Evolutionary conservation across 2,888 invertebrate genomes (phyloP).

Genomic region (Machimus rusticus): DNA sequence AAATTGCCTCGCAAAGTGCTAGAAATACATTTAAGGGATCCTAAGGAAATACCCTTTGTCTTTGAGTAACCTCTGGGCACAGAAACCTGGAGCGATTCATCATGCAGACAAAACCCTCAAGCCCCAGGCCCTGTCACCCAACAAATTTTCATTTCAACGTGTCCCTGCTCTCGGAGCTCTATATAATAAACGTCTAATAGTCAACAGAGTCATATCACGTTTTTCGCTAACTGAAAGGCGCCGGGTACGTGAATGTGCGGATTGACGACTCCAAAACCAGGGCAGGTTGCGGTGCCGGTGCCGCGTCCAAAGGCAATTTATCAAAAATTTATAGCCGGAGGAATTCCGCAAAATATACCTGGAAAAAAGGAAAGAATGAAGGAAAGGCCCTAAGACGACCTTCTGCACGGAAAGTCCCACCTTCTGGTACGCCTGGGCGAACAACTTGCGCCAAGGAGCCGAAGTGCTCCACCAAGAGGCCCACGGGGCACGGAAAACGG

Average conservation of each 20-base stretch:
- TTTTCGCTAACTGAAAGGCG: neutral
- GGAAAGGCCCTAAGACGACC: neutral
- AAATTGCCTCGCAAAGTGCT: neutral
- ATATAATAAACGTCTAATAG: slow-evolving; percentile 12
- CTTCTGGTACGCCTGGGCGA: neutral
- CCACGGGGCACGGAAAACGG: neutral
- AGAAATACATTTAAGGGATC: neutral
- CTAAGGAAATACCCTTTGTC: neutral
- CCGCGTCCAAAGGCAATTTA: slow-evolving; percentile 27
- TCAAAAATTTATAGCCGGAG: slow-evolving; percentile 34
- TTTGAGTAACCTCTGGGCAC: neutral
- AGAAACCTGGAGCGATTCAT: neutral
- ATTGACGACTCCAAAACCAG: neutral
- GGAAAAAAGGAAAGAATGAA: neutral
- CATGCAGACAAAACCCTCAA: neutral
- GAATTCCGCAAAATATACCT: slow-evolving; percentile 16
- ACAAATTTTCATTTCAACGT: slow-evolving; percentile 28
- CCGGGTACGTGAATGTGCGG: neutral
- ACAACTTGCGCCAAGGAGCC: neutral
- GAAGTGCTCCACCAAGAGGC: neutral
- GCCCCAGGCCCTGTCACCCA: neutral
- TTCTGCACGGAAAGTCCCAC: slow-evolving; percentile 10
- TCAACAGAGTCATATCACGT: slow-evolving; percentile 35
- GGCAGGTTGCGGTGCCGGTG: neutral
- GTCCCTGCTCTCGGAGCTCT: neutral